Percentiles rank a stretch among this genome's conserved stretches.
These are phyloP conservation scores for Loxodonta africana DNA, from an alignment of 2,113 vertebrate genomes.

Conservation along the genomic window DNA sequence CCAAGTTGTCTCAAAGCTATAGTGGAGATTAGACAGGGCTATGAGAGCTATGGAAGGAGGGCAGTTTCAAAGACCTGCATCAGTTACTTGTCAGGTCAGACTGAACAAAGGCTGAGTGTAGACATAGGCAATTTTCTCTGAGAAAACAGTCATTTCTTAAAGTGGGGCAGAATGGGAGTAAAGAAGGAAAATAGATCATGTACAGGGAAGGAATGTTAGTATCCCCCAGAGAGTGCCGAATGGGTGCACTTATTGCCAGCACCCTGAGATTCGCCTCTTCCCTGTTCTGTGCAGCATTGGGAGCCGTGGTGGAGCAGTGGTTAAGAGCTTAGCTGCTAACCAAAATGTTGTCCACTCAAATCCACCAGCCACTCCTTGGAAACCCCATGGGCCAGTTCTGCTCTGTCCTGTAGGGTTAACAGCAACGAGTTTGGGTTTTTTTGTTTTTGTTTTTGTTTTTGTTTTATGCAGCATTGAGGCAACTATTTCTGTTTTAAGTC, in stretches of 20 bases:
- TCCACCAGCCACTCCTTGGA: too few relatives aligned
- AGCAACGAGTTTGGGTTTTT: too few relatives aligned
- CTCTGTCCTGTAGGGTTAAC: too few relatives aligned
- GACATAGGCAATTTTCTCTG: not conserved
- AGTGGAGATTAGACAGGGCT: not conserved
- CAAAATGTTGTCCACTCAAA: too few relatives aligned
- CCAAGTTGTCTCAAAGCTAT: not conserved
- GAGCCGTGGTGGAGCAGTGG: too few relatives aligned
- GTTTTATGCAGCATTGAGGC: too few relatives aligned
- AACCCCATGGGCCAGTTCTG: too few relatives aligned
- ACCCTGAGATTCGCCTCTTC: not conserved
- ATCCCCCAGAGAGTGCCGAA: not conserved
- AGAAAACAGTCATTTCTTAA: not conserved
- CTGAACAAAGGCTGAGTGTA: not conserved
- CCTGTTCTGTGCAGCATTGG: not conserved
- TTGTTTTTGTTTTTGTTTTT: too few relatives aligned
- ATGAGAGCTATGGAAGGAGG: not conserved
- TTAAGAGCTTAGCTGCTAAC: too few relatives aligned
- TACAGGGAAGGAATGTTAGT: not conserved
- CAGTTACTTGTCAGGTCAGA: not conserved
- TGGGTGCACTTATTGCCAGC: not conserved
- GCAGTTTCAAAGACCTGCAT: not conserved
- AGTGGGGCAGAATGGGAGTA: not conserved
- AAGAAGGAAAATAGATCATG: not conserved
- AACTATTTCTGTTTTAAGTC: not conserved